These are phyloP conservation scores for Cremastinae sp. DNA, from an alignment of 2,888 invertebrate species.

Conservation along the genomic window DNA sequence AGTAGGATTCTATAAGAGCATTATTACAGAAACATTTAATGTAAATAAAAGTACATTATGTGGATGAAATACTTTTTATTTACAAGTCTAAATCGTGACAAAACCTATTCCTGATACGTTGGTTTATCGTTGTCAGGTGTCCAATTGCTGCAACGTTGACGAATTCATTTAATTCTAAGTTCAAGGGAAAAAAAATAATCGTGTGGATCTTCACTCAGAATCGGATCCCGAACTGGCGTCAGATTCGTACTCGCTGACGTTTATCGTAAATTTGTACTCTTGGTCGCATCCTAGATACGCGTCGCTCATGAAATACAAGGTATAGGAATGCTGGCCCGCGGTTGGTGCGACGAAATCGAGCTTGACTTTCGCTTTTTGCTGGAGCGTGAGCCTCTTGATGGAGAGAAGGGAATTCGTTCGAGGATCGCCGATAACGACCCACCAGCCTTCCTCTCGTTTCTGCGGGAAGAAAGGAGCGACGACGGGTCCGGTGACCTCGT, in stretches of 20 bases:
- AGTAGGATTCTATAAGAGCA: constrained; percentile 50
- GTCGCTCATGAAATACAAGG: constrained; percentile 99
- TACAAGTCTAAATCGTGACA: too few relatives aligned
- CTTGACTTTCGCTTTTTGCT: constrained; percentile 92
- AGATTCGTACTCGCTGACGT: constrained; percentile 89
- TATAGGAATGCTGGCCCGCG: constrained; percentile 93
- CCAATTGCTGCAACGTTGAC: too few relatives aligned
- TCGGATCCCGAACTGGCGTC: constrained; percentile 81
- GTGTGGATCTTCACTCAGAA: constrained; percentile 81
- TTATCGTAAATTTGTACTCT: constrained; percentile 96
- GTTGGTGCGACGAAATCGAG: constrained; percentile 97
- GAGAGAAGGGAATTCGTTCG: constrained; percentile 96
- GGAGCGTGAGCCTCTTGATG: constrained; percentile 97
- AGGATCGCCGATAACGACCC: constrained; percentile 99
- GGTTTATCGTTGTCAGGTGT: too few relatives aligned
- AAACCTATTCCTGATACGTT: too few relatives aligned
- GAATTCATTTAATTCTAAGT: too few relatives aligned
- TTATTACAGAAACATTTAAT: constrained; percentile 60
- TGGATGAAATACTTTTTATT: constrained; percentile 25
- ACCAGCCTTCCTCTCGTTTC: constrained; percentile 97
- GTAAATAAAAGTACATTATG: constrained; percentile 60
- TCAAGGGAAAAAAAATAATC: too few relatives aligned
- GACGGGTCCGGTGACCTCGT: constrained; percentile 97
- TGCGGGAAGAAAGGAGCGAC: constrained; percentile 98
- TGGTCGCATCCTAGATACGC: constrained; percentile 99